Conservation (phyloP, 2,113 vertebrate species). For the Ctenodactylus gundi region DNA sequence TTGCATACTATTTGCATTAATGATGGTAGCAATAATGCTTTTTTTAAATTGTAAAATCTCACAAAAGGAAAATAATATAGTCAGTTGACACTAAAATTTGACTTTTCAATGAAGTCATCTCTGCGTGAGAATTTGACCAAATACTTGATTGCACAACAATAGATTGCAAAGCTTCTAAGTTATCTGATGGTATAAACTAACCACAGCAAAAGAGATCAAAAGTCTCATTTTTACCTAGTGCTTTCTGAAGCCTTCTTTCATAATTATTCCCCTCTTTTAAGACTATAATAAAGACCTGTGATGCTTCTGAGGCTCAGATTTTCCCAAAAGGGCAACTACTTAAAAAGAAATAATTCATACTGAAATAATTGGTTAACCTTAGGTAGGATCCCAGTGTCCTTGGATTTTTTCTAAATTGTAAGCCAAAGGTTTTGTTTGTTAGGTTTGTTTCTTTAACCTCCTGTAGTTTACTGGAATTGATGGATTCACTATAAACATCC, state of each 20-base stretch:
- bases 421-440: background rate
- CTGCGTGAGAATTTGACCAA: background rate
- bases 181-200: background rate
- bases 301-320: background rate
- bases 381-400: background rate
- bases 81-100: background rate
- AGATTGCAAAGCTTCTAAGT: background rate
- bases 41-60: background rate
- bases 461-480: background rate
- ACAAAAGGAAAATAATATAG: background rate
- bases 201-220: background rate
- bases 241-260: background rate
- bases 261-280: background rate
- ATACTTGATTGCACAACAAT: background rate
- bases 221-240: background rate
- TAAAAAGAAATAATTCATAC: background rate
- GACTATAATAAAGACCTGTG: background rate
- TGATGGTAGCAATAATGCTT: background rate
- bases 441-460: background rate
- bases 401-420: background rate
- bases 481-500: background rate
- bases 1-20: background rate
- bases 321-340: background rate
- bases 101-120: background rate
- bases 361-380: background rate